These are phyloP conservation scores for Alca torda DNA, from an alignment of 2,797 vertebrate genomes.

Conservation along the genomic window DNA sequence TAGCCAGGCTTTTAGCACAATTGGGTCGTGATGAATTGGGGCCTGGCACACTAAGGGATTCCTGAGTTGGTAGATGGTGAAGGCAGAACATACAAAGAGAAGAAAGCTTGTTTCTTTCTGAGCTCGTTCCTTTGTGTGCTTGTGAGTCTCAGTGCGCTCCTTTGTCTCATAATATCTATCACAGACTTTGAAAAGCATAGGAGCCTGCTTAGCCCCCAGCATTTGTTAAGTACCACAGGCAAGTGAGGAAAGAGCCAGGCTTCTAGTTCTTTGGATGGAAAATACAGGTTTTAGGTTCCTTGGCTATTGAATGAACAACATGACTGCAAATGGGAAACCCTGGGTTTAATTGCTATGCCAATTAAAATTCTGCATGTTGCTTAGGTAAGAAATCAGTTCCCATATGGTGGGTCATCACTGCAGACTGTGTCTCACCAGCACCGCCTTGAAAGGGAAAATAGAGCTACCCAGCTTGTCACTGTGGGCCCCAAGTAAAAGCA, in stretches of 20 bases:
- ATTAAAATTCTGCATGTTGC: not conserved
- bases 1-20: not conserved
- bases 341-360: not conserved
- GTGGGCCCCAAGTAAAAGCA: not conserved
- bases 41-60: not conserved
- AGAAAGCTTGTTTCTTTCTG: not conserved
- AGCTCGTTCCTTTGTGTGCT: not conserved
- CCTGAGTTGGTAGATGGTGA: not conserved
- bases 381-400: not conserved
- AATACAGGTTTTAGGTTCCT: not conserved
- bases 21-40: not conserved
- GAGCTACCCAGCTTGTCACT: not conserved
- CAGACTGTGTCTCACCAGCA: not conserved
- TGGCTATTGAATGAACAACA: not conserved
- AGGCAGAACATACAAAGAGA: not conserved
- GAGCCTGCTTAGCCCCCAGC: not conserved
- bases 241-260: not conserved
- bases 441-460: not conserved
- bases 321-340: not conserved
- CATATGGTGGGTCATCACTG: not conserved
- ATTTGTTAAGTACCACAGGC: not conserved
- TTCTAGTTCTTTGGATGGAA: not conserved
- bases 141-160: not conserved
- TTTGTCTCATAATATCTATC: not conserved
- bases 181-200: not conserved